Evolutionary conservation across 2,113 vertebrate species (phyloP).

Genomic region (Hydrolagus affinis): DNA sequence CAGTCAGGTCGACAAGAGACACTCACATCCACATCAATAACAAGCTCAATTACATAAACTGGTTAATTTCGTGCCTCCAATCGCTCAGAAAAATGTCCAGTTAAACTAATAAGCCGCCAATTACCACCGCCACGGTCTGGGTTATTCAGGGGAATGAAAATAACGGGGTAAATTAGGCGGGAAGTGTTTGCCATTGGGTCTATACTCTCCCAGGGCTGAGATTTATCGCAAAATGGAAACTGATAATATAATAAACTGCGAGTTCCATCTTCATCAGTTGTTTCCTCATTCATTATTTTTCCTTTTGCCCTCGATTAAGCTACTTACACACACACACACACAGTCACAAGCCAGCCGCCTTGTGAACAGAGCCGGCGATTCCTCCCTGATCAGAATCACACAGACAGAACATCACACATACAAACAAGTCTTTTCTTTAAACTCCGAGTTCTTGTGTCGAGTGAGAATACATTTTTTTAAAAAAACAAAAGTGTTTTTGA

Average conservation of each 20-base stretch:
- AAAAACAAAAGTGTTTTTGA: too few species aligned
- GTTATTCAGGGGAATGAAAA: not conserved
- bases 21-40: not conserved
- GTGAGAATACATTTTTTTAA: too few species aligned
- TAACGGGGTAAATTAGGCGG: not conserved
- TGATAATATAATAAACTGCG: too few species aligned
- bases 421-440: too few species aligned
- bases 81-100: not conserved
- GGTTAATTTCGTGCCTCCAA: not conserved
- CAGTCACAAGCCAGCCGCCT: too few species aligned
- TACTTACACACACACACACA: not conserved
- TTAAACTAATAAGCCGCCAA: not conserved
- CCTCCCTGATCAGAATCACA: too few species aligned
- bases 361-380: too few species aligned
- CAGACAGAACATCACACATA: too few species aligned
- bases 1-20: constrained; percentile 1
- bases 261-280: not conserved
- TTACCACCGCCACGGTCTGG: not conserved
- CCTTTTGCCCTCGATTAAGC: not conserved
- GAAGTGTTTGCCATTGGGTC: not conserved
- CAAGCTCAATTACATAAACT: not conserved
- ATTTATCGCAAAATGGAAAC: not conserved
- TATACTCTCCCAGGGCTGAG: not conserved
- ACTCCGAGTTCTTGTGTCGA: too few species aligned
- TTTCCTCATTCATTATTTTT: not conserved